These are phyloP conservation scores for Chaetogeoica ovagalla DNA, from an alignment of 2,888 invertebrate species.

Conservation along the genomic window DNA sequence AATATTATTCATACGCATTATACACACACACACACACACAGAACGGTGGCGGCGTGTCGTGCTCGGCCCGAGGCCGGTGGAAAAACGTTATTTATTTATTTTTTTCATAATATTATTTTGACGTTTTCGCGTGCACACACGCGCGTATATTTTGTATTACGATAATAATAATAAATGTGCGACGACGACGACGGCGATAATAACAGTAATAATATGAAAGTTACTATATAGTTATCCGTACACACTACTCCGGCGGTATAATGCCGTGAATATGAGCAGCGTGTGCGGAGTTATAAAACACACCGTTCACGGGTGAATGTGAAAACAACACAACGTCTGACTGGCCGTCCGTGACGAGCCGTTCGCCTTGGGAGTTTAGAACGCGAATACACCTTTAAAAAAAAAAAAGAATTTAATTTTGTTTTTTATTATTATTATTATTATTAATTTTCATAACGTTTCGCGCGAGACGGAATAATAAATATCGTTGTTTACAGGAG, in stretches of 20 bases:
- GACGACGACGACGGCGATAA: neutral
- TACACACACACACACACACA: too few species aligned
- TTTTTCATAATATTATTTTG: too few species aligned
- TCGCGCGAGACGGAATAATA: too few species aligned
- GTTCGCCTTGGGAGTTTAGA: conserved; percentile 27
- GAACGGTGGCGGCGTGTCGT: neutral
- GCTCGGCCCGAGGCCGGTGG: neutral
- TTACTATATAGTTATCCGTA: neutral
- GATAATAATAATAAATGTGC: neutral
- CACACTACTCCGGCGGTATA: too few species aligned
- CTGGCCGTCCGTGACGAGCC: conserved; percentile 20
- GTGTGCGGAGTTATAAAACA: neutral
- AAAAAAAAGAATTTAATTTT: too few species aligned
- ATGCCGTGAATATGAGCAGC: neutral
- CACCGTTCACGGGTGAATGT: conserved; percentile 13
- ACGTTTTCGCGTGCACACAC: neutral
- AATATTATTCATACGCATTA: neutral
- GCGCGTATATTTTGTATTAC: neutral
- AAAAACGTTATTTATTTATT: neutral
- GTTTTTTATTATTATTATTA: too few species aligned
- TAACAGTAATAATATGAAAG: neutral
- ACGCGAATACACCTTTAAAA: neutral
- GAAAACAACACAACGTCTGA: conserved; percentile 27
- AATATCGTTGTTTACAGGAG: too few species aligned
- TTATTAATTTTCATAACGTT: too few species aligned